Evolutionary conservation across 2,888 invertebrate species (phyloP).

Genomic region (Cataglyphis livida): DNA sequence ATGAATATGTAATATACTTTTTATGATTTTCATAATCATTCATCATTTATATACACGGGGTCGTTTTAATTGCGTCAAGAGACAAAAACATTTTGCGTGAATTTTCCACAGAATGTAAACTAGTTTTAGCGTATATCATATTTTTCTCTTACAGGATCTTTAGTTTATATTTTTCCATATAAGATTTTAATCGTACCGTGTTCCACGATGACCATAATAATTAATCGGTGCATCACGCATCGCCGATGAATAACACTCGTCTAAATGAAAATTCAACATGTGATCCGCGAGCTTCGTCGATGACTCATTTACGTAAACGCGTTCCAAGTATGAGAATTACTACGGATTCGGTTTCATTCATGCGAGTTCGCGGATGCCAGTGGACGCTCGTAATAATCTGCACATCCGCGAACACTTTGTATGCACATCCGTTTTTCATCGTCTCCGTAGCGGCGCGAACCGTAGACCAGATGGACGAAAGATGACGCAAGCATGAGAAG

Average conservation of each 20-base stretch:
- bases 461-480: conserved; percentile 67
- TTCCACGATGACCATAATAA: background rate
- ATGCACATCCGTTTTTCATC: conserved; percentile 12
- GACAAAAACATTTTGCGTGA: background rate
- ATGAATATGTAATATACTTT: too few species aligned
- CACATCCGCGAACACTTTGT: conserved; percentile 18
- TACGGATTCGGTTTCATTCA: conserved; percentile 46
- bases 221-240: conserved; percentile 1
- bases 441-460: conserved; percentile 35
- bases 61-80: background rate
- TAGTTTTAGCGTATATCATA: background rate
- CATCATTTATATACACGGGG: background rate
- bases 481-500: conserved; percentile 68
- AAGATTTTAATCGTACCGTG: background rate
- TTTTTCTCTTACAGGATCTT: background rate
- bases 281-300: conserved; percentile 9
- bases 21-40: background rate
- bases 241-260: conserved; percentile 29
- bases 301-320: conserved; percentile 38
- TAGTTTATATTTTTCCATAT: background rate
- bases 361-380: conserved; percentile 7
- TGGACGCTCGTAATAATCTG: background rate
- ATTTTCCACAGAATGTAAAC: background rate
- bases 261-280: conserved; percentile 26
- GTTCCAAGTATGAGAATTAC: conserved; percentile 43